These are phyloP conservation scores for Pionites leucogaster DNA, from an alignment of 2,113 vertebrate species.

Conservation along the genomic window DNA sequence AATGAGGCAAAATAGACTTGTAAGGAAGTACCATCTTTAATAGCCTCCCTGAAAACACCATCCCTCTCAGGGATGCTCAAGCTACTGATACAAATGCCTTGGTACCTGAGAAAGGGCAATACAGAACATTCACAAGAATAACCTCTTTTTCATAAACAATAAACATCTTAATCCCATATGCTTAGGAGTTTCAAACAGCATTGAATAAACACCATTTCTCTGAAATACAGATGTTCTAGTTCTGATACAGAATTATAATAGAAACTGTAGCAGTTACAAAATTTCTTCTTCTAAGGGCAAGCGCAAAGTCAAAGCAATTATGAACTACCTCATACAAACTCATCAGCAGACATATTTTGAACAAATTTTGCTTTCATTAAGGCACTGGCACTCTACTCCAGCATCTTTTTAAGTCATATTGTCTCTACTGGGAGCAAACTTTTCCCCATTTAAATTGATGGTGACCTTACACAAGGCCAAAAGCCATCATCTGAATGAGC, in stretches of 20 bases:
- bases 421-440: neutral
- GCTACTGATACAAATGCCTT: neutral
- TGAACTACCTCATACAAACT: neutral
- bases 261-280: neutral
- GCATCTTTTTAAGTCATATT: neutral
- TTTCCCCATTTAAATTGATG: neutral
- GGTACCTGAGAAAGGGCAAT: neutral
- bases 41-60: neutral
- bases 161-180: neutral
- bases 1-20: neutral
- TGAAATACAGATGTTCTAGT: neutral
- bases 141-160: neutral
- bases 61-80: neutral
- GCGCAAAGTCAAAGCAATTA: neutral
- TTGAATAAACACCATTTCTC: neutral
- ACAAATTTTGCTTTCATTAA: neutral
- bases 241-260: neutral
- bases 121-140: neutral
- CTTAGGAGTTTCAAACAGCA: neutral
- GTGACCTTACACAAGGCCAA: neutral
- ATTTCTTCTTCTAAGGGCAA: neutral
- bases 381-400: neutral
- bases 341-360: neutral
- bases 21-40: neutral
- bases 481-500: neutral